Evolutionary conservation across 2,888 invertebrate genomes (phyloP).

Genomic region (Microchrysa polita): DNA sequence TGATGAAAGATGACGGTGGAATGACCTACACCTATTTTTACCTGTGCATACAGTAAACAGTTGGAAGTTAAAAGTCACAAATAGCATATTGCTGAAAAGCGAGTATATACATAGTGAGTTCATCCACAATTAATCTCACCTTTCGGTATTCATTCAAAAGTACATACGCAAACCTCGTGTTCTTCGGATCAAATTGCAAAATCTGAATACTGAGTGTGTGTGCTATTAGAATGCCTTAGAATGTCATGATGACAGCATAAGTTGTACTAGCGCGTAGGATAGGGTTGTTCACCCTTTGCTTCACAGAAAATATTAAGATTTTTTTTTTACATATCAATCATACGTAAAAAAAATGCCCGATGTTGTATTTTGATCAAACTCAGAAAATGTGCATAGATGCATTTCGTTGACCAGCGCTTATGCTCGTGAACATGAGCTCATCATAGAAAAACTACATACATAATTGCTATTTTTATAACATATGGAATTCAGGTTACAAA

Average conservation of each 20-base stretch:
- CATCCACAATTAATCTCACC: conserved; percentile 14
- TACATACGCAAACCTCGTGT: conserved; percentile 27
- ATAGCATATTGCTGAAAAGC: no score
- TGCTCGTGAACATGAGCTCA: not conserved
- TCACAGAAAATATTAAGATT: not conserved
- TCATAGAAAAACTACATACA: conserved; percentile 12
- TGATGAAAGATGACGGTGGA: no score
- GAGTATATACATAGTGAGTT: no score
- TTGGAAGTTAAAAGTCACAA: no score
- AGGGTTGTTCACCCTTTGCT: not conserved
- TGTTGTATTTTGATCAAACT: not conserved
- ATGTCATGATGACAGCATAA: not conserved
- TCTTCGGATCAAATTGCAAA: not conserved
- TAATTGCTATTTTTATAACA: conserved; percentile 11
- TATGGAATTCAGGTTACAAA: conserved; percentile 24
- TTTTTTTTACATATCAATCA: no score
- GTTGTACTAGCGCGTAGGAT: not conserved
- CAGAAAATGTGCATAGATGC: not conserved
- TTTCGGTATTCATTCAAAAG: conserved; percentile 34
- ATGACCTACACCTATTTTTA: no score
- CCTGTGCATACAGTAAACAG: no score
- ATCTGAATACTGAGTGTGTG: no score
- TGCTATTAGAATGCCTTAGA: no score
- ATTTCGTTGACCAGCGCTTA: not conserved
- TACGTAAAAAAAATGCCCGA: no score